phyloP scores from a whole-genome alignment of 2,888 invertebrate genomes.

The Acanthopleura granulata region DNA sequence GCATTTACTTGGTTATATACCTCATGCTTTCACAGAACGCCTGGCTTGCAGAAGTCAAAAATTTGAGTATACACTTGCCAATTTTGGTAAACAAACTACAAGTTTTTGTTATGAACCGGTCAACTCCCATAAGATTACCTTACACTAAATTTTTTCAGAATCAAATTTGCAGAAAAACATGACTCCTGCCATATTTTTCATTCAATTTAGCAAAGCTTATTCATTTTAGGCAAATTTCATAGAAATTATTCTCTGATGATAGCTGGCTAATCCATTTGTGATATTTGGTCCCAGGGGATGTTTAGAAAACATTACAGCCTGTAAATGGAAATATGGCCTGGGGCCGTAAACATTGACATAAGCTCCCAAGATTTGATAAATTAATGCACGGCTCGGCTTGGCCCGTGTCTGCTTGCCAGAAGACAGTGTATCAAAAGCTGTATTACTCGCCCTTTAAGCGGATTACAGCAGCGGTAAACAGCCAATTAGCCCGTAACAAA shows the following conservation, averaged over 20 bases:
- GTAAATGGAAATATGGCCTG: background rate
- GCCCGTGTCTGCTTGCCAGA: background rate
- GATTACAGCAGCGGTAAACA: conserved; percentile 17
- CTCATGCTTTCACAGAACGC: no score
- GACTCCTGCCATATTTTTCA: background rate
- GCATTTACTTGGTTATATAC: no score
- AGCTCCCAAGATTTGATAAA: conserved; percentile 12
- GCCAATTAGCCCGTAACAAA: conserved; percentile 11
- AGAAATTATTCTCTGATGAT: background rate
- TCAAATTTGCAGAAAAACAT: no score
- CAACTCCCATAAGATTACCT: no score
- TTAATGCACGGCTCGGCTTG: background rate
- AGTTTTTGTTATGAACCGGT: no score
- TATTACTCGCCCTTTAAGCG: conserved; percentile 2
- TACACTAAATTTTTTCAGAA: no score
- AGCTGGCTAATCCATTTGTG: conserved; percentile 2
- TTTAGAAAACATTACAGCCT: background rate
- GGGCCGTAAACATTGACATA: conserved; percentile 1
- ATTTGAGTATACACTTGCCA: no score
- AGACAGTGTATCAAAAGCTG: background rate
- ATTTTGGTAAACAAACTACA: no score
- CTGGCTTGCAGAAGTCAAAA: no score
- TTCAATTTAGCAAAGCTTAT: background rate
- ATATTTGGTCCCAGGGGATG: background rate
- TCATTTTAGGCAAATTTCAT: background rate